These are phyloP conservation scores for Helogale parvula DNA, from an alignment of 2,113 vertebrate genomes.

Conservation along the genomic window DNA sequence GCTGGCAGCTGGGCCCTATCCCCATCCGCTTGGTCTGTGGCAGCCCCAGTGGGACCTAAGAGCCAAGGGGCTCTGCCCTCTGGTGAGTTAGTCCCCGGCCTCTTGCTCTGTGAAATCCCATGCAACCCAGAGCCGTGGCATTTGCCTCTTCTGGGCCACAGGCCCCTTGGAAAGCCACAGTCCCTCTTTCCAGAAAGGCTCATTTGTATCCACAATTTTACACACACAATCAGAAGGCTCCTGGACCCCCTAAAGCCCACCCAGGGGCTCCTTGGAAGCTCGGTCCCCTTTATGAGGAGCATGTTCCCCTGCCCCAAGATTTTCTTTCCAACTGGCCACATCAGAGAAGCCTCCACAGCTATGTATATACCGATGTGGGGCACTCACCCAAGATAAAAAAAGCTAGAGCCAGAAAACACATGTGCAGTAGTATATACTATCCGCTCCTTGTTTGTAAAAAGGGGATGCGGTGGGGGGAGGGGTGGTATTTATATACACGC, in stretches of 20 bases:
- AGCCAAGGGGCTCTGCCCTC: neutral
- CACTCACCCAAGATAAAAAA: neutral
- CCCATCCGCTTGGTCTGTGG: neutral
- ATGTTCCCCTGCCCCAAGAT: neutral
- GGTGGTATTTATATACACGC: no score
- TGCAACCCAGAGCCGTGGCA: neutral
- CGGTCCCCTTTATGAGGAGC: neutral
- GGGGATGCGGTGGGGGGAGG: no score
- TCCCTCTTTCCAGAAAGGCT: neutral
- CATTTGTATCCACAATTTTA: neutral
- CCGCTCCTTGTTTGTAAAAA: neutral
- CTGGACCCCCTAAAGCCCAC: neutral
- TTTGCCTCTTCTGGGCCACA: neutral
- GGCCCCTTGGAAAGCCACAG: neutral
- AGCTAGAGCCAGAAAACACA: neutral
- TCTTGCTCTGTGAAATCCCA: neutral
- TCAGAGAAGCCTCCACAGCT: neutral
- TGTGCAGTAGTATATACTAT: no score
- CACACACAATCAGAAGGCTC: neutral
- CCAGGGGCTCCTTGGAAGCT: neutral
- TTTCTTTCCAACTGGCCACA: neutral
- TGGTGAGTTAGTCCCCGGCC: neutral
- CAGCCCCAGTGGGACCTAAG: neutral
- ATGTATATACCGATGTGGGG: neutral
- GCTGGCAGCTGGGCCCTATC: neutral